phyloP scores from a whole-genome alignment of 2,888 invertebrate species.

The Deilephila elpenor region DNA sequence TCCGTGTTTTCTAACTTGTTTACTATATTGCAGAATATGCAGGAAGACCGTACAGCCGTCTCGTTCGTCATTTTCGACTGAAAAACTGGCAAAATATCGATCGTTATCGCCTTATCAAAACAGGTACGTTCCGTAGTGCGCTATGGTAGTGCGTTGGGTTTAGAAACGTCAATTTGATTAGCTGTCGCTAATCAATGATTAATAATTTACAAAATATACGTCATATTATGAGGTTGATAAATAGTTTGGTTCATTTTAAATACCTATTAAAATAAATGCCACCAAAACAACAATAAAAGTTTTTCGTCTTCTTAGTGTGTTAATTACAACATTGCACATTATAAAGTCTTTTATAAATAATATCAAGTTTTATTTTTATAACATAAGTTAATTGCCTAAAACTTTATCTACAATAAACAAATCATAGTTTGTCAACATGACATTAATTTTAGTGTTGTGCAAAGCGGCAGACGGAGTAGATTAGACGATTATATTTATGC shows the following conservation, averaged over 20 bases:
- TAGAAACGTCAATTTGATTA: background rate
- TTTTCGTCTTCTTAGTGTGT: background rate
- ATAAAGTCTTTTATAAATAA: background rate
- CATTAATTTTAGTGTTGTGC: background rate
- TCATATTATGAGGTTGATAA: background rate
- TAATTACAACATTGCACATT: slow-evolving; percentile 5
- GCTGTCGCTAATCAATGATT: background rate
- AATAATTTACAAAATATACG: background rate
- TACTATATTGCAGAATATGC: slow-evolving; percentile 91
- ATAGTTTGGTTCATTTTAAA: background rate
- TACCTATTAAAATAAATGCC: background rate
- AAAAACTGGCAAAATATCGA: too few species aligned
- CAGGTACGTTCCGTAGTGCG: background rate
- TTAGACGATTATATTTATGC: too few species aligned
- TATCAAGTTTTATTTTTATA: too few species aligned
- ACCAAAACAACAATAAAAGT: background rate
- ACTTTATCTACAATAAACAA: too few species aligned
- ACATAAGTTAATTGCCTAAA: too few species aligned
- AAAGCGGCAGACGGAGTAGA: too few species aligned
- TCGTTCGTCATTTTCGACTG: slow-evolving; percentile 49
- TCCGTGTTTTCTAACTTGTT: slow-evolving; percentile 85
- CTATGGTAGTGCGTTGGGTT: background rate
- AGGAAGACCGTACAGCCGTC: slow-evolving; percentile 65
- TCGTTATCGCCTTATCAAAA: background rate
- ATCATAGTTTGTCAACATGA: background rate